Conservation (phyloP, 2,888 invertebrate species). For the Nebria brevicollis region DNA sequence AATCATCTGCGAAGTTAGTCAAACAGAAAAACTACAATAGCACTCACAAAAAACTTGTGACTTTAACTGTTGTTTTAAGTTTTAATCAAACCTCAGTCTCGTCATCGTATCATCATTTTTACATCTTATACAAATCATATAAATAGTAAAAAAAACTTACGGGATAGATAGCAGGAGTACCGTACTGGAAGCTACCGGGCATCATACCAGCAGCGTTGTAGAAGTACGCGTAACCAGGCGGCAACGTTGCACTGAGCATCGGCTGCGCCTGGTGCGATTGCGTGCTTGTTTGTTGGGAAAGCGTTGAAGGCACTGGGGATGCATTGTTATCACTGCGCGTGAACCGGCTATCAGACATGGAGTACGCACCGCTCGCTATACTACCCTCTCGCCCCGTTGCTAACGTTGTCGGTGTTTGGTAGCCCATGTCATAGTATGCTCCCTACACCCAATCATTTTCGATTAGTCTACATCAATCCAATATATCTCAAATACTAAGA, state of each 20-base stretch:
- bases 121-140: slow-evolving; percentile 8
- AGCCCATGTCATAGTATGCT: slow-evolving; percentile 79
- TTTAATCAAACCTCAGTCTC: slow-evolving; percentile 47
- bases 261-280: slow-evolving; percentile 71
- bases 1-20: slow-evolving; percentile 28
- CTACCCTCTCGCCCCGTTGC: slow-evolving; percentile 75
- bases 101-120: slow-evolving; percentile 48
- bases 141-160: slow-evolving; percentile 62
- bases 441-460: slow-evolving; percentile 54
- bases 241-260: slow-evolving; percentile 71
- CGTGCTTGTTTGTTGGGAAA: slow-evolving; percentile 72
- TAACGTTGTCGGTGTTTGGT: slow-evolving; percentile 77
- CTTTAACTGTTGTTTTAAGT: slow-evolving; percentile 1
- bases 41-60: slow-evolving; percentile 49
- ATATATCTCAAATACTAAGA: not conserved
- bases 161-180: slow-evolving; percentile 75
- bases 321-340: slow-evolving; percentile 81
- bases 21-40: slow-evolving; percentile 34
- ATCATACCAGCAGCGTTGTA: slow-evolving; percentile 75
- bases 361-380: slow-evolving; percentile 74
- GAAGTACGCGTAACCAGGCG: slow-evolving; percentile 80
- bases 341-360: slow-evolving; percentile 77
- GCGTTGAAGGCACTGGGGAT: slow-evolving; percentile 80
- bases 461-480: slow-evolving; percentile 6
- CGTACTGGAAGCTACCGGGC: slow-evolving; percentile 77